Evolutionary conservation across 1,140 invertebrate species (phyloP).

Genomic region (Heliconius congener): DNA sequence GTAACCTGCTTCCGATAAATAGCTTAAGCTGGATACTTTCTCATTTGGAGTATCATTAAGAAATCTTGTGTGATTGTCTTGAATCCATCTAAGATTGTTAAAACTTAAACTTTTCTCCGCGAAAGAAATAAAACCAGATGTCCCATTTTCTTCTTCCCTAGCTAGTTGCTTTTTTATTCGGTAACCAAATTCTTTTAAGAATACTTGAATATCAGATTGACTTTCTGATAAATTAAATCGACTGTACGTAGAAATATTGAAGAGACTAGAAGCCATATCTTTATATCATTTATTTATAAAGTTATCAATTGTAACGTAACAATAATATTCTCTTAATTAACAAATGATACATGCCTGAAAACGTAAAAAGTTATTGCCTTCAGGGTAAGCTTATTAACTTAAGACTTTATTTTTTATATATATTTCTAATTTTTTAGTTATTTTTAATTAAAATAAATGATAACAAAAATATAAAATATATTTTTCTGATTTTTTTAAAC

Average conservation of each 20-base stretch:
- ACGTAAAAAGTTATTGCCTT: neutral
- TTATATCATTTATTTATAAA: neutral
- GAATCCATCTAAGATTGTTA: constrained; percentile 51
- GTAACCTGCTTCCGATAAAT: constrained; percentile 62
- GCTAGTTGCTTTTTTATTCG: constrained; percentile 54
- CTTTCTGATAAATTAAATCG: constrained; percentile 56
- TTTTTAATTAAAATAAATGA: neutral
- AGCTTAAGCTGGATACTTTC: constrained; percentile 45
- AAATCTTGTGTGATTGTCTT: constrained; percentile 63
- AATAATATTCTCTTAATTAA: neutral
- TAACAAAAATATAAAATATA: neutral
- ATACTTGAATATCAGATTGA: constrained; percentile 58
- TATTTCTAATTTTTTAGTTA: no score
- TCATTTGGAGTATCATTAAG: constrained; percentile 60
- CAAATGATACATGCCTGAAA: neutral
- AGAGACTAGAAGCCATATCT: constrained; percentile 47
- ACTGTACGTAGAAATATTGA: constrained; percentile 52
- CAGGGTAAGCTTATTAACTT: neutral
- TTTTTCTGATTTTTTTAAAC: neutral
- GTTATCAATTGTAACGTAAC: constrained; percentile 3
- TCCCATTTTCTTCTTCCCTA: constrained; percentile 43
- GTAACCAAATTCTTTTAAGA: constrained; percentile 59
- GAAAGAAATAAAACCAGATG: constrained; percentile 58
- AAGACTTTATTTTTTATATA: no score
- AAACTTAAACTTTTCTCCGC: constrained; percentile 49